These are phyloP conservation scores for human (Homo sapiens) DNA, from an alignment of 2,113 vertebrate species.

Conservation along the genomic window DNA sequence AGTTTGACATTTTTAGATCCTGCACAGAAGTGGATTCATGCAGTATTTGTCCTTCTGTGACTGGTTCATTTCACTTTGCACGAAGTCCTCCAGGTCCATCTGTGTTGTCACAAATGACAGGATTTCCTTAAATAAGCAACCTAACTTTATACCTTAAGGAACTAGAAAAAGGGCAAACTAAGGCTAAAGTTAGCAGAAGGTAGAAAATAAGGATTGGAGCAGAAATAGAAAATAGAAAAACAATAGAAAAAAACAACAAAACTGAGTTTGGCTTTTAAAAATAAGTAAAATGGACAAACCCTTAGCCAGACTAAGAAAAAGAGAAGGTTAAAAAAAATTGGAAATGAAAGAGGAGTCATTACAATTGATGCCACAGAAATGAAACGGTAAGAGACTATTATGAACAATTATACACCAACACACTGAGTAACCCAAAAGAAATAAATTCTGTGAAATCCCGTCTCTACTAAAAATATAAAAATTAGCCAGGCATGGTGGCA, in stretches of 20 bases:
- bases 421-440: background rate
- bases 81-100: background rate
- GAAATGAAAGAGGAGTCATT: background rate
- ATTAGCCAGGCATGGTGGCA: too few relatives aligned
- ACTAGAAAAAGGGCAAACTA: background rate
- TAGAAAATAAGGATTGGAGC: background rate
- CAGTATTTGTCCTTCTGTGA: background rate
- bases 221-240: background rate
- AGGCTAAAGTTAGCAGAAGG: background rate
- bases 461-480: too few relatives aligned
- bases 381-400: background rate
- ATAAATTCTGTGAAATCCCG: background rate
- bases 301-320: background rate
- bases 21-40: background rate
- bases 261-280: background rate
- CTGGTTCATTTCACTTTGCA: background rate
- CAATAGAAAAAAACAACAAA: background rate
- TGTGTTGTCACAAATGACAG: too few relatives aligned
- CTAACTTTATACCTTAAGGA: background rate
- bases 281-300: background rate
- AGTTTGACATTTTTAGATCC: background rate
- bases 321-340: background rate
- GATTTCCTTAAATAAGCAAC: background rate
- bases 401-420: background rate
- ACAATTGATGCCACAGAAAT: background rate